Evolutionary conservation across 2,888 invertebrate genomes (phyloP).

Genomic region (Spilarctia lutea): DNA sequence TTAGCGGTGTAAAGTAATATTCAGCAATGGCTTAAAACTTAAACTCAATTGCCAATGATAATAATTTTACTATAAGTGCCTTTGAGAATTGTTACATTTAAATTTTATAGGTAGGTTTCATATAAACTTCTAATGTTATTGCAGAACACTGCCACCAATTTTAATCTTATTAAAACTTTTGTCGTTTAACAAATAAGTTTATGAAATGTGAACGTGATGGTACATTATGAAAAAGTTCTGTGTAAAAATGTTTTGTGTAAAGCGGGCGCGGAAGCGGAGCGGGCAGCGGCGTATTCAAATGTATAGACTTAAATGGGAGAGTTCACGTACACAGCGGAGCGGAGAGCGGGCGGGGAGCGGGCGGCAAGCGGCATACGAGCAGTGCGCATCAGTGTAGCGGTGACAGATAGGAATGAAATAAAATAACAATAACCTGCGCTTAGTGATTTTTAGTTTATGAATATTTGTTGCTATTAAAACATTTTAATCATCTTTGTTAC

Average conservation of each 20-base stretch:
- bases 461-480: no score
- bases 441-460: no score
- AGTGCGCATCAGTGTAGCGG: no score
- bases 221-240: neutral
- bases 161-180: neutral
- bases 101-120: slow-evolving; percentile 4
- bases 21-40: slow-evolving; percentile 2
- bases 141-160: neutral
- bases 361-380: no score
- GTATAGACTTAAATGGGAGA: no score
- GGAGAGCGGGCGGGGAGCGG: no score
- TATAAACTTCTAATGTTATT: slow-evolving; percentile 9
- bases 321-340: no score
- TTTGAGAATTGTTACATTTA: neutral
- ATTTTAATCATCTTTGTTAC: no score
- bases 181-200: neutral
- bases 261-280: no score
- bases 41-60: slow-evolving; percentile 6
- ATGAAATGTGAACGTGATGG: neutral
- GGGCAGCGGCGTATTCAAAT: no score
- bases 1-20: slow-evolving; percentile 33
- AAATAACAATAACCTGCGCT: no score
- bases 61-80: neutral
- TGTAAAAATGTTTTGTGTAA: neutral
- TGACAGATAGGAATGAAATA: no score